Base-by-base conservation (phyloP, 1,140 invertebrate genomes). In the Neuroterus valhalla region DNA sequence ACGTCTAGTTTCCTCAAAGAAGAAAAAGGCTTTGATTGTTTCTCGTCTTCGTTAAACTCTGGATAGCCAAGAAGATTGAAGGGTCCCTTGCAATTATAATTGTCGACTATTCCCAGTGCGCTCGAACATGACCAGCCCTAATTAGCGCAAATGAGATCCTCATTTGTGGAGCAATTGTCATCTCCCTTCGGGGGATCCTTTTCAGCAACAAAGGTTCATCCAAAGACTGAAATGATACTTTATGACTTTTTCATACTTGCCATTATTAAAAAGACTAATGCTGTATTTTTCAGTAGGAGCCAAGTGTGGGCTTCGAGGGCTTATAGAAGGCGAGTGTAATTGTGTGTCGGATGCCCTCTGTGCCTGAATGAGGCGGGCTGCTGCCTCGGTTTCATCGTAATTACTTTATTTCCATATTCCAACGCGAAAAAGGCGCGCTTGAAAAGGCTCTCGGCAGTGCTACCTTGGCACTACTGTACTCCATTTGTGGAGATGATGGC, bases 401-500 rank as follows among this genome's bases (percentile, higher is more conserved):
- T 80, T 80, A 77, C 75, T 80, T 80, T 80, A 80, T 80, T 80
- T 80, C 71, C 73, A 75, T 79, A 77, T 77, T 62, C 42, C 66
- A 12, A 42, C 23, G 62, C 26, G 48, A 68, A 71, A 74, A 75
- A 44, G 23, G 72, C 55, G 31, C 44, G 62, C 46, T 44, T 72
- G 66, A 67, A 76, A 74, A 79, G 76, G 77, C 55, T 62, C 55
- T 62, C 55, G 55, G 23, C 15, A 14, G 55, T 62, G 55, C 55
- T 66, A 68, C 70, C 66, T 66, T 70, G 68, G 66, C 68, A 48
- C 42, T 26, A 31, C 43, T 42, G 70, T 21, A 44, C 43, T 31
- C 31, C 69, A 62, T 55, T 66, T 21, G 52, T 66, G 52, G 68
- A 71, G 42, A 46, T 62, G 50, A 43, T 66, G 72, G 71, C 19